These are phyloP conservation scores for Deilephila elpenor DNA, from an alignment of 2,888 invertebrate species.

Conservation along the genomic window DNA sequence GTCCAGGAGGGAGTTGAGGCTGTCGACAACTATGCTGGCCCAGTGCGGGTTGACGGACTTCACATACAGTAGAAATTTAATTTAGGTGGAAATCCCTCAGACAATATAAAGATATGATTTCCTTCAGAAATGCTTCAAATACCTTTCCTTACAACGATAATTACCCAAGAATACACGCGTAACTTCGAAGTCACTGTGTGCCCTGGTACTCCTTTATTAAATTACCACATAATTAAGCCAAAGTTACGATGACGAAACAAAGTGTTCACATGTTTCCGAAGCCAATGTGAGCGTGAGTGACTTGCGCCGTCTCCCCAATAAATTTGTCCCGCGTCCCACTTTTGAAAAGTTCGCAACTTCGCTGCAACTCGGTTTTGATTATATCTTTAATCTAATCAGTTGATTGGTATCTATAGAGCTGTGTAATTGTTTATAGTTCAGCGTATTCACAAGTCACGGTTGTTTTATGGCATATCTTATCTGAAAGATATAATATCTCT, in stretches of 20 bases:
- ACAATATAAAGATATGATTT: no score
- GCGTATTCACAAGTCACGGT: not conserved
- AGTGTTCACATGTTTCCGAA: constrained; percentile 35
- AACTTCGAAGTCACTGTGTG: no score
- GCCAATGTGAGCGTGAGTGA: constrained; percentile 40
- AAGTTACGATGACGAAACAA: constrained; percentile 31
- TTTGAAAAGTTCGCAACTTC: constrained; percentile 34
- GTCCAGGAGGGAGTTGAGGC: no score
- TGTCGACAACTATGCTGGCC: no score
- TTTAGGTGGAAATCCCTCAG: no score
- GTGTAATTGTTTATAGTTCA: not conserved
- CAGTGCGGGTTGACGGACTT: no score
- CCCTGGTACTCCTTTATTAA: constrained; percentile 39
- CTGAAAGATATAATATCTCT: not conserved
- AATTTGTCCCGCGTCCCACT: constrained; percentile 39
- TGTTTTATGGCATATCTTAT: not conserved
- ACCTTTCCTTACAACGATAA: no score
- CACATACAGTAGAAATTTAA: no score
- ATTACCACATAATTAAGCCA: constrained; percentile 41
- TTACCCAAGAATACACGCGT: no score
- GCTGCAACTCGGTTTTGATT: constrained; percentile 25
- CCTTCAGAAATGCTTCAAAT: no score
- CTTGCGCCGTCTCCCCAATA: constrained; percentile 41
- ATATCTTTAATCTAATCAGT: constrained; percentile 2
- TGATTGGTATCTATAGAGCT: not conserved